Evolutionary conservation across 2,797 vertebrate genomes (phyloP).

Genomic region (Heteromormyrus szaboi): DNA sequence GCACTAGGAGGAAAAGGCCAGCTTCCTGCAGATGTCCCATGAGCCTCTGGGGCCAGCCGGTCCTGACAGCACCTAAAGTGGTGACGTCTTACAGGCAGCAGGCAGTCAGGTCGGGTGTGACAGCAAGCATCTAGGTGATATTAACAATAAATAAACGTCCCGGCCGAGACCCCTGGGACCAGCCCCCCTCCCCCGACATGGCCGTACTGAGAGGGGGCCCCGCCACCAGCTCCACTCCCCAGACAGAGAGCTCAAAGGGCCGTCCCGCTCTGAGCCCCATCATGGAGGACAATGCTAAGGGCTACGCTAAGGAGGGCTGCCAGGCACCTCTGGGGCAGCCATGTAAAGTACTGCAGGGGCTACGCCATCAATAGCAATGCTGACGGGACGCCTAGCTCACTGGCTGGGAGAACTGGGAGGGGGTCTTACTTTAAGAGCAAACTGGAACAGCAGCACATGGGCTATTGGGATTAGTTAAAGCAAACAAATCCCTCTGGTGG

Average conservation of each 20-base stretch:
- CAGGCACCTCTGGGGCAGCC: neutral
- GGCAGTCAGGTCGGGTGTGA: slow-evolving; percentile 28
- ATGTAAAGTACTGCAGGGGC: neutral
- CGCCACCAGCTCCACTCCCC: neutral
- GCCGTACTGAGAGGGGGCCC: neutral
- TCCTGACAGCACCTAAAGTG: slow-evolving; percentile 36
- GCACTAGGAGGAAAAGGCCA: neutral
- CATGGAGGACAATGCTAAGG: slow-evolving; percentile 2
- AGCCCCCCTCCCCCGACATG: slow-evolving; percentile 25
- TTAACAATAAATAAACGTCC: slow-evolving; percentile 37
- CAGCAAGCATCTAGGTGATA: slow-evolving; percentile 32
- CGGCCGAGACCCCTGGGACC: neutral
- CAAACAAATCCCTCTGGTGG: slow-evolving; percentile 68
- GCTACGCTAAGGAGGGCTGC: neutral
- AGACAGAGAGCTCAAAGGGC: neutral
- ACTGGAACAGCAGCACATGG: slow-evolving; percentile 24
- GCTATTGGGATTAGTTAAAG: slow-evolving; percentile 70
- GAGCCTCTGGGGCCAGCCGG: slow-evolving; percentile 32
- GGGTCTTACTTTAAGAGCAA: slow-evolving; percentile 10
- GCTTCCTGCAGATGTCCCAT: slow-evolving; percentile 22
- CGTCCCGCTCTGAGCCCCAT: slow-evolving; percentile 23
- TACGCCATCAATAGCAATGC: neutral
- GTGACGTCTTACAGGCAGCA: slow-evolving; percentile 55
- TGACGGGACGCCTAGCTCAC: neutral
- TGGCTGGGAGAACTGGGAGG: slow-evolving; percentile 14